A percentile compares a stretch with the other conserved stretches of the same genome.
Evolutionary conservation across 1,140 invertebrate species (phyloP).

Genomic region (Heliconius nattereri): DNA sequence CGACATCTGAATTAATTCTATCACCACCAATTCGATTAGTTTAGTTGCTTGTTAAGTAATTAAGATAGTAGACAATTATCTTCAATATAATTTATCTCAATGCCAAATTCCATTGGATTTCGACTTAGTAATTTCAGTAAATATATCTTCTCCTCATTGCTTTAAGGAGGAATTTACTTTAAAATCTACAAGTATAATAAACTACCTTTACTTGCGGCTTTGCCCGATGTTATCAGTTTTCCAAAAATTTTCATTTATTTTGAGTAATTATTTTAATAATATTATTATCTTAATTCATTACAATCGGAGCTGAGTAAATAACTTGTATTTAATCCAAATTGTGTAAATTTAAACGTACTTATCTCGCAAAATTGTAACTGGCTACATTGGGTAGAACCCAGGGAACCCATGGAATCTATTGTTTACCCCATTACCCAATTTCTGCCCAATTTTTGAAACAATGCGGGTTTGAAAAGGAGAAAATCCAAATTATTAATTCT

Average conservation of each 20-base stretch:
- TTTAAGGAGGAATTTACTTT: too few relatives aligned
- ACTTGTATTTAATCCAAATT: neutral
- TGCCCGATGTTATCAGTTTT: too few relatives aligned
- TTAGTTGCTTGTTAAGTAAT: slow-evolving; percentile 10
- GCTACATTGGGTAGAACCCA: too few relatives aligned
- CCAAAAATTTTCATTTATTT: too few relatives aligned
- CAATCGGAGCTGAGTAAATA: neutral
- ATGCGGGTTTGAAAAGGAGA: too few relatives aligned
- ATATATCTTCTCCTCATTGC: neutral
- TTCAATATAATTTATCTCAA: neutral
- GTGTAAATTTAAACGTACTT: neutral
- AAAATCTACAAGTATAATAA: too few relatives aligned
- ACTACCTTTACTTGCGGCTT: too few relatives aligned
- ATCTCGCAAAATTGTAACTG: neutral
- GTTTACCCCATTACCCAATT: too few relatives aligned
- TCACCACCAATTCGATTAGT: neutral
- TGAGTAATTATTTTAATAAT: neutral
- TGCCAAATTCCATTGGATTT: neutral
- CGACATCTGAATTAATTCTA: neutral
- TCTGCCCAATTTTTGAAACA: too few relatives aligned
- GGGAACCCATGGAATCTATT: too few relatives aligned
- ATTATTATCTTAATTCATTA: neutral
- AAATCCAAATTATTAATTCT: too few relatives aligned
- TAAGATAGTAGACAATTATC: neutral
- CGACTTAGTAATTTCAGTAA: neutral